A percentile compares a stretch with the other conserved stretches of the same genome.
These are phyloP conservation scores for Ficedula albicollis DNA, from an alignment of 2,797 vertebrate genomes.

Conservation along the genomic window DNA sequence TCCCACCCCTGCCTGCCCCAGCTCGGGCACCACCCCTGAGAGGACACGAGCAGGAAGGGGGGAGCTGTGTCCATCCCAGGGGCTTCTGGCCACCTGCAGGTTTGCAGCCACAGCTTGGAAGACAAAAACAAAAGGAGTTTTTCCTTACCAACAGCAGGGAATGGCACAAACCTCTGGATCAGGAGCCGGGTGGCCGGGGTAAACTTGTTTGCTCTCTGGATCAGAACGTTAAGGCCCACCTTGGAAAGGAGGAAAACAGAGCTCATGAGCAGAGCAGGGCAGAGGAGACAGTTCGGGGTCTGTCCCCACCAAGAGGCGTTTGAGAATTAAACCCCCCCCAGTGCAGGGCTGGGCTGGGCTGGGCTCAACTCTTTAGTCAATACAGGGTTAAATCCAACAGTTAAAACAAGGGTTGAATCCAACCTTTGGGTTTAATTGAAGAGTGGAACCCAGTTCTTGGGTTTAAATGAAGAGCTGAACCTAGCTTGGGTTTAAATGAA, in stretches of 20 bases:
- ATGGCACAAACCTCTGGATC: conserved; percentile 93
- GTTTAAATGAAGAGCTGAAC: no score
- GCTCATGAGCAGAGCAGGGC: not conserved
- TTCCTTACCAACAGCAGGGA: conserved; percentile 91
- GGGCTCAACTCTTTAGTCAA: not conserved
- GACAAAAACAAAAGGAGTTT: not conserved
- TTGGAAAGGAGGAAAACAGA: conserved; percentile 42
- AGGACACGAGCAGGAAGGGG: not conserved
- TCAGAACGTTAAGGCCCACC: conserved; percentile 90
- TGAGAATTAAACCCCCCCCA: not conserved
- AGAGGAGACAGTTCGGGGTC: no score
- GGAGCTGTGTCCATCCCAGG: not conserved
- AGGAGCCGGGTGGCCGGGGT: conserved; percentile 85
- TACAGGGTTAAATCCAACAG: not conserved
- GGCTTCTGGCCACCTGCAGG: not conserved
- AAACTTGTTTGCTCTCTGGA: conserved; percentile 86
- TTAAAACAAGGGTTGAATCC: not conserved
- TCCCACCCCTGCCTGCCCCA: not conserved
- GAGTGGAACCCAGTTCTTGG: accelerated
- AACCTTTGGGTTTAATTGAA: not conserved
- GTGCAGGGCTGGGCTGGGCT: not conserved
- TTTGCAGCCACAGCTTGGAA: not conserved
- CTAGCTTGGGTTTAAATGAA: not conserved
- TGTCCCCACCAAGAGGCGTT: accelerated
- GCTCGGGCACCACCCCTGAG: not conserved